Evolutionary conservation across 2,888 invertebrate species (phyloP), one percentile per base, ranked within the genome.

Genomic region (Ischnus inquisitorius): DNA sequence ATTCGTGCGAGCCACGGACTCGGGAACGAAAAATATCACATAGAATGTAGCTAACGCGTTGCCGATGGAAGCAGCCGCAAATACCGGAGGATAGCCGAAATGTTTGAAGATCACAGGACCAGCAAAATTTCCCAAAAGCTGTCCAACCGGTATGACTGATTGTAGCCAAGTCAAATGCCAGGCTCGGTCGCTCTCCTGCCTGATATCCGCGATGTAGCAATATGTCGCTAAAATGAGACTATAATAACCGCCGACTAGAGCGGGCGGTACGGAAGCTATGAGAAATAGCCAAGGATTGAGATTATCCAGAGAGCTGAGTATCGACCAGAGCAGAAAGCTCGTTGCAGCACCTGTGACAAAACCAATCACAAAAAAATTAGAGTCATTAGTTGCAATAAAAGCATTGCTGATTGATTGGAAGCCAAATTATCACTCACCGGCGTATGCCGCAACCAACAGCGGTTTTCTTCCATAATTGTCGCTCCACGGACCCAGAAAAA

Each of bases 401-500:
- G 19, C 8, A 1, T 8, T 16, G 51, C 51, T 51, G 19, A 16
- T 16, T 2, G 19, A 19, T 8, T 6, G 19, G 3, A 57, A 25
- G 25, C 10, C 12, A 46, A 62, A 79, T 72, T 43, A 8, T 25
- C 39, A 43, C 14, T 94, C 92, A 95, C 97, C 96, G 85, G 95
- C 91, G 85, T 96, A 94, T 1, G 96, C 95, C 88, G 95, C 94
- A 3, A 97, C 91, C 48, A 97, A 90, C 77, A 97, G 94, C 8
- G 97, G 96, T 90, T 96, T 96, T 64, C 97, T 94, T 22, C 97
- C 97, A 93, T 96, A 95, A 84, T 95, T 96, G 90, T 97, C 97
- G 65, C 97, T 97, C 97, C 97, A 97, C 0, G 97, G 96, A 8
- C 97, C 97, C 85, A 97, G 92, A 90, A 97, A 97, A 65, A 97